Base-by-base conservation (phyloP, 2,888 invertebrate genomes). In the Trichacis sp. region DNA sequence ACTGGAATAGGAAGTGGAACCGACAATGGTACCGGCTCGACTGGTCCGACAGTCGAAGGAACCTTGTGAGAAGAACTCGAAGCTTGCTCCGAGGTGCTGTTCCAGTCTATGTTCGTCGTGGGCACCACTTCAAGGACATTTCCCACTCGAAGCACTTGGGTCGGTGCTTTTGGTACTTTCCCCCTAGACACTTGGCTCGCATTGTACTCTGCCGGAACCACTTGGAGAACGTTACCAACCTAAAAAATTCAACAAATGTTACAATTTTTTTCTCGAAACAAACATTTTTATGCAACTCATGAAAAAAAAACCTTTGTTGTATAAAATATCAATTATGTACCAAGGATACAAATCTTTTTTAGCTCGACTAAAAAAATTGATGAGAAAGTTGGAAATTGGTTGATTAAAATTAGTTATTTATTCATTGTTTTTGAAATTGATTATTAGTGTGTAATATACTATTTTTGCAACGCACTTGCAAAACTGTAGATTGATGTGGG, bases 171-270 rank as follows among this genome's bases (percentile, higher is more conserved):
- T 0, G 47, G n/a, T 1, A 45, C n/a, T 45, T 45, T 45, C 4
- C 42, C 2, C 19, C 36, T 51, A n/a, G n/a, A n/a, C n/a, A n/a
- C n/a, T 1, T 65, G 29, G 1, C 60, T 17, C 53, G 69, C 74
- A 45, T 75, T 78, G 38, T 77, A 80, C 51, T 88, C 88, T 17
- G 84, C 86, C 1, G 89, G 89, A 2, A 89, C 87, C 5, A 89
- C 88, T 81, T 89, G 88, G 30, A 89, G 79, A 67, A 88, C 86
- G 70, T 89, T 89, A 14, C 89, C 89, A 33, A 89, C 87, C 86
- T n/a, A n/a, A n/a, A n/a, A n/a, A n/a, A n/a, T n/a, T n/a, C n/a
- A n/a, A n/a, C n/a, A n/a, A n/a, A n/a, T n/a, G n/a, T n/a, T n/a
- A n/a, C n/a, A n/a, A n/a, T n/a, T n/a, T n/a, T n/a, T n/a, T n/a